A percentile compares a stretch with the other conserved stretches of the same genome.
phyloP scores from a whole-genome alignment of 2,113 vertebrate genomes.

The Pelodiscus sinensis region DNA sequence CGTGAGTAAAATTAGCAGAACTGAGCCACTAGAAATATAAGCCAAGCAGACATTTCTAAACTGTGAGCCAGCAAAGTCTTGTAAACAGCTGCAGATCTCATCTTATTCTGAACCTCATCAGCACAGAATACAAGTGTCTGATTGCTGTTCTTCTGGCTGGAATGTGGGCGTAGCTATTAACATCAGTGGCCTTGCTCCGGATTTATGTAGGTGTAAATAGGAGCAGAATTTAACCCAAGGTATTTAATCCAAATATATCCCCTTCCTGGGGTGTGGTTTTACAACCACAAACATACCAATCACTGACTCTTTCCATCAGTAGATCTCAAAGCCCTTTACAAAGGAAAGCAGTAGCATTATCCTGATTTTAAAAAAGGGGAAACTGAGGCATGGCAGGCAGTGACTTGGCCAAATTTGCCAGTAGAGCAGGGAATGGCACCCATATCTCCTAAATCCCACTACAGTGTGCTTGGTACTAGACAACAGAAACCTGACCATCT shows the following conservation, averaged over 20 bases:
- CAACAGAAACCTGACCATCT: neutral
- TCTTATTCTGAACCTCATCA: neutral
- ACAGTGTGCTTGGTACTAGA: rapidly evolving
- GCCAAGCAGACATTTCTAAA: rapidly evolving
- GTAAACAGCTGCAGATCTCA: neutral
- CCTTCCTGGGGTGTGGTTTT: neutral
- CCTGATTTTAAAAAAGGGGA: neutral
- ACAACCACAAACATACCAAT: neutral
- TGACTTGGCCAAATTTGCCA: neutral
- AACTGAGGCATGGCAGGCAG: neutral
- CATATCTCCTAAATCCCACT: rapidly evolving
- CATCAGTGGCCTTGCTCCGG: neutral
- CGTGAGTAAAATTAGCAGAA: neutral
- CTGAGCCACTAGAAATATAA: neutral
- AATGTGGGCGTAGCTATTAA: neutral
- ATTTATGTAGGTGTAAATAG: rapidly evolving
- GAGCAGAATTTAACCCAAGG: neutral
- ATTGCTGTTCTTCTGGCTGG: neutral
- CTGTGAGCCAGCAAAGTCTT: too few species aligned
- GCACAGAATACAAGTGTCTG: neutral
- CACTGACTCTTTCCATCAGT: neutral
- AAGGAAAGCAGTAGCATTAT: neutral
- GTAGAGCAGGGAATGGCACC: neutral
- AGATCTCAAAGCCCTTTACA: neutral
- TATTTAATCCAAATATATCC: neutral